phyloP scores from a whole-genome alignment of 1,140 invertebrate species.

The Heliconius hewitsoni region DNA sequence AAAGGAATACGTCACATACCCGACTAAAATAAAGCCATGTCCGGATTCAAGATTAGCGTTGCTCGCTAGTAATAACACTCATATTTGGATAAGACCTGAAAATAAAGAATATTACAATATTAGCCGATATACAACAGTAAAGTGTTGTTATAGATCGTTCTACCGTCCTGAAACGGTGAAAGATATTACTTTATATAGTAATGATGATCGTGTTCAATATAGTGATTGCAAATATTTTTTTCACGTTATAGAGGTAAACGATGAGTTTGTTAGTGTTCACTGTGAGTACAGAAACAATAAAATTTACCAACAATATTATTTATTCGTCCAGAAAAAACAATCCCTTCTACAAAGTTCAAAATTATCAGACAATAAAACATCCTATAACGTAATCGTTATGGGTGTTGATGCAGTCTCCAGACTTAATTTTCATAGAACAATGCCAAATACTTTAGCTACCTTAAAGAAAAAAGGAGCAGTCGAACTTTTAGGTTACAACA shows the following conservation, averaged over 20 bases:
- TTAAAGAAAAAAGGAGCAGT: conserved; percentile 83
- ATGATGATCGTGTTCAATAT: conserved; percentile 65
- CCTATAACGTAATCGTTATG: conserved; percentile 86
- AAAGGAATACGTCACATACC: conserved; percentile 47
- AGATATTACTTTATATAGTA: conserved; percentile 52
- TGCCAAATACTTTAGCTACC: conserved; percentile 85
- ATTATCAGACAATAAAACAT: conserved; percentile 37
- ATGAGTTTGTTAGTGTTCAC: conserved; percentile 84
- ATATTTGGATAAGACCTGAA: conserved; percentile 75
- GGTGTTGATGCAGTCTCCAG: conserved; percentile 94
- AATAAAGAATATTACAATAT: conserved; percentile 74
- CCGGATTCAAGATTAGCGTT: conserved; percentile 64
- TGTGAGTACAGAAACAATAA: conserved; percentile 74
- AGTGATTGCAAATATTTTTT: conserved; percentile 66
- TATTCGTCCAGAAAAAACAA: conserved; percentile 81
- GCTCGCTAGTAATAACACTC: conserved; percentile 83
- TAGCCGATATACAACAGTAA: conserved; percentile 59
- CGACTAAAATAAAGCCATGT: conserved; percentile 51
- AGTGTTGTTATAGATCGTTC: conserved; percentile 84
- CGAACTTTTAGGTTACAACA: conserved; percentile 89
- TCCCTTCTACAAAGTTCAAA: conserved; percentile 28
- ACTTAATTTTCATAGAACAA: conserved; percentile 90
- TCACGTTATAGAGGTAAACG: conserved; percentile 58
- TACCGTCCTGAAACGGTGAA: conserved; percentile 74
- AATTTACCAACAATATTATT: conserved; percentile 86